Conservation (phyloP, 2,888 invertebrate species). For the Conistra vaccinii region DNA sequence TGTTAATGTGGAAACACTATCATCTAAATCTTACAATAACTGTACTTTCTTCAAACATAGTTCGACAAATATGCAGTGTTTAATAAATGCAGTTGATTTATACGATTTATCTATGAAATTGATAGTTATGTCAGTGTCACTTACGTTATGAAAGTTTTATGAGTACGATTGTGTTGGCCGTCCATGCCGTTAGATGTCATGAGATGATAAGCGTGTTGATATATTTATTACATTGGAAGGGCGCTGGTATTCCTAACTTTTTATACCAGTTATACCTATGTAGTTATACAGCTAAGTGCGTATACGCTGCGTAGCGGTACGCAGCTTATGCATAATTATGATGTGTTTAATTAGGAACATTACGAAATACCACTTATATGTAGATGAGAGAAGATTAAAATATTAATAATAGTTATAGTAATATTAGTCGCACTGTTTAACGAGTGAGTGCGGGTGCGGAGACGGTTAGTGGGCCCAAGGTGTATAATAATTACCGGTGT, state of each 20-base stretch:
- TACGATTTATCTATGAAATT: constrained; percentile 49
- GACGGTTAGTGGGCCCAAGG: constrained; percentile 65
- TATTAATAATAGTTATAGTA: constrained; percentile 64
- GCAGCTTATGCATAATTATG: constrained; percentile 59
- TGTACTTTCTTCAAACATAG: not conserved
- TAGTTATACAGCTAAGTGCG: constrained; percentile 20
- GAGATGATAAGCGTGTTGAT: constrained; percentile 55
- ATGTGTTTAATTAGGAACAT: constrained; percentile 67
- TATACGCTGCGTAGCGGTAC: constrained; percentile 30
- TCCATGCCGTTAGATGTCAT: constrained; percentile 57
- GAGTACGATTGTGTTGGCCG: constrained; percentile 55
- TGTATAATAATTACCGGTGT: constrained; percentile 72
- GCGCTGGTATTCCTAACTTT: constrained; percentile 42
- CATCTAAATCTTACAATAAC: not conserved
- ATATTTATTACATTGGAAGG: constrained; percentile 57
- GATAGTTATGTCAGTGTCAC: constrained; percentile 60
- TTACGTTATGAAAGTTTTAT: constrained; percentile 61
- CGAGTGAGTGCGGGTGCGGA: constrained; percentile 63
- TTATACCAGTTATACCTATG: constrained; percentile 22
- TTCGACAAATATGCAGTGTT: constrained; percentile 24
- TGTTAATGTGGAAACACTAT: not conserved
- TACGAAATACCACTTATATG: constrained; percentile 65
- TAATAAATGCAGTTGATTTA: constrained; percentile 35
- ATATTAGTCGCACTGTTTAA: constrained; percentile 66
- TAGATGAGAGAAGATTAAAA: constrained; percentile 64